Evolutionary conservation across 1,140 invertebrate genomes (phyloP).

Genomic region (Sycophaga agraensis): DNA sequence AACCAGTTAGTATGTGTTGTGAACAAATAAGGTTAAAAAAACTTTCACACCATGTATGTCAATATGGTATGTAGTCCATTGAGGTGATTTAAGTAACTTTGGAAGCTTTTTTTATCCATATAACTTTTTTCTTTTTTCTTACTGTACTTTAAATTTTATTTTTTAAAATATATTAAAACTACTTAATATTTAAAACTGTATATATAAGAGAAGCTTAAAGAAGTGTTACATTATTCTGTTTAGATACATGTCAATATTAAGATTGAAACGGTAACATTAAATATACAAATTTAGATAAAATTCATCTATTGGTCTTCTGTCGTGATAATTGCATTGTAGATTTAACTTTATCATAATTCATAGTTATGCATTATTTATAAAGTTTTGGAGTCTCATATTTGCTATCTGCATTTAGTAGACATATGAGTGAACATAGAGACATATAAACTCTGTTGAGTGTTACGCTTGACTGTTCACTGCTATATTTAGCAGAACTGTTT

Average conservation of each 20-base stretch:
- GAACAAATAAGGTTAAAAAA: constrained; percentile 35
- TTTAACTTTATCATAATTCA: neutral
- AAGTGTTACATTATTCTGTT: no score
- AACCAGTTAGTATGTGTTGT: constrained; percentile 12
- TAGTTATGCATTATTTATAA: constrained; percentile 36
- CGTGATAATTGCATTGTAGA: no score
- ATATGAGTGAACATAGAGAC: constrained; percentile 25
- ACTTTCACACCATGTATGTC: constrained; percentile 56
- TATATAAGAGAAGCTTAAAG: no score
- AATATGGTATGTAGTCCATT: neutral
- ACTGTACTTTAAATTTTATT: no score
- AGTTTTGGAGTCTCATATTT: constrained; percentile 30
- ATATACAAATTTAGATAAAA: no score
- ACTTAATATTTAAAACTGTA: neutral
- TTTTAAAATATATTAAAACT: neutral
- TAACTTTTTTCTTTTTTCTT: no score
- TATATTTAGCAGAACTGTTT: constrained; percentile 49
- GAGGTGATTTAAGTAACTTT: constrained; percentile 1
- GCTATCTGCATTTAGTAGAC: neutral
- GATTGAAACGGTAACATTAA: no score
- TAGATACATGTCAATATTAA: no score
- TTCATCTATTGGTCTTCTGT: no score
- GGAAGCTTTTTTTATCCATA: no score
- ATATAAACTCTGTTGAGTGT: constrained; percentile 34
- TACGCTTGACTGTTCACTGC: constrained; percentile 43